phyloP scores from a whole-genome alignment of 1,140 invertebrate species.

The Triops longicaudatus region DNA sequence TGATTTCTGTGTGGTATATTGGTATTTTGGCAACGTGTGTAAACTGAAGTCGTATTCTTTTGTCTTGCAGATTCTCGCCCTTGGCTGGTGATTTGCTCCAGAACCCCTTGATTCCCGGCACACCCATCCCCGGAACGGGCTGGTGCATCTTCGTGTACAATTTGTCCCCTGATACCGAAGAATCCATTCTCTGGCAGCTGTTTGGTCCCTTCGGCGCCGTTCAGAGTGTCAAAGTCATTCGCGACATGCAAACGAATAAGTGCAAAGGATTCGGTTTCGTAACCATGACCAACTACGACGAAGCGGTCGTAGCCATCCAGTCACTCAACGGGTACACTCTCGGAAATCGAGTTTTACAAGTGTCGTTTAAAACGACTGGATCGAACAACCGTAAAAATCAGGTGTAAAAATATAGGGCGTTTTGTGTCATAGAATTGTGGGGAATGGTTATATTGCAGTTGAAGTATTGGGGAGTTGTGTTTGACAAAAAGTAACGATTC shows the following conservation, averaged over 20 bases:
- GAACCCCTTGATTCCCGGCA: constrained; percentile 73
- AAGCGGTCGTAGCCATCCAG: constrained; percentile 93
- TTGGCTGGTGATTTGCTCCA: constrained; percentile 83
- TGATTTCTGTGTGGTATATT: background rate
- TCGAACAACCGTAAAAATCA: constrained; percentile 30
- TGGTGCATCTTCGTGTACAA: constrained; percentile 99
- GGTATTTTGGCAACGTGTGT: background rate
- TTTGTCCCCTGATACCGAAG: constrained; percentile 94
- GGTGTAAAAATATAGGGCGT: constrained; percentile 6
- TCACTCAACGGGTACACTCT: constrained; percentile 95
- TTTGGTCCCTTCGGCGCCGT: constrained; percentile 99
- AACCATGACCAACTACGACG: constrained; percentile 99
- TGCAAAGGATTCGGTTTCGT: constrained; percentile 99
- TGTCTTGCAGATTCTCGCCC: constrained; percentile 74
- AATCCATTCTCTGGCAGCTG: constrained; percentile 96
- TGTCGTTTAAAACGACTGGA: constrained; percentile 82
- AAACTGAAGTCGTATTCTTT: background rate
- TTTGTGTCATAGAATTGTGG: background rate
- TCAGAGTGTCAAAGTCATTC: constrained; percentile 94
- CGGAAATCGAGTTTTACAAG: constrained; percentile 93
- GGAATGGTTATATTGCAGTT: background rate
- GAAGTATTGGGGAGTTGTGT: background rate
- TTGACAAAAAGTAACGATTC: background rate
- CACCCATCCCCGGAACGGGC: constrained; percentile 69
- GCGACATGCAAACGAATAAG: constrained; percentile 95